These are phyloP conservation scores for Halcyon leucocephala DNA, from an alignment of 2,797 vertebrate species.

Conservation along the genomic window DNA sequence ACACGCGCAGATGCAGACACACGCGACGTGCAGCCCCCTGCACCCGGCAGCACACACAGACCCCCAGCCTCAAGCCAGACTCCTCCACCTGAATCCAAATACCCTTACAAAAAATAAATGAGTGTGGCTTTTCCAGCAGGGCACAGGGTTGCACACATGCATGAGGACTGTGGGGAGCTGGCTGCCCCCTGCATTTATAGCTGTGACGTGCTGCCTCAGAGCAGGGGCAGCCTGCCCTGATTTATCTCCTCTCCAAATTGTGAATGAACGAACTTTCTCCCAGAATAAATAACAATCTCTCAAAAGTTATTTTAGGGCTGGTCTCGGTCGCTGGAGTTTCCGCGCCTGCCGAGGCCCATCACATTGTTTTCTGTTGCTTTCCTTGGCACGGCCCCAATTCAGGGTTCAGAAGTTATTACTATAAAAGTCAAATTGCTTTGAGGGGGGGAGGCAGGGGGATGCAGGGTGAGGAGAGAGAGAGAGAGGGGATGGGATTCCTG, in stretches of 20 bases:
- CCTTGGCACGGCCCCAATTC: slow-evolving; percentile 59
- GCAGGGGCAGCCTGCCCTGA: neutral
- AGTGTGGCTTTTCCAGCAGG: neutral
- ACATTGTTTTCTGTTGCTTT: slow-evolving; percentile 73
- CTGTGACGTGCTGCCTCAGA: neutral
- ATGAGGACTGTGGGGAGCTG: accelerated
- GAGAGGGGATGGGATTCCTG: slow-evolving; percentile 45
- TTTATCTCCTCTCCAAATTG: slow-evolving; percentile 48
- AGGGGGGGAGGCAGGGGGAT: neutral
- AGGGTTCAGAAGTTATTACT: slow-evolving; percentile 72
- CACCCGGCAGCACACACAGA: accelerated
- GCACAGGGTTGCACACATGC: neutral
- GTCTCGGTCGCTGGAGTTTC: slow-evolving; percentile 61
- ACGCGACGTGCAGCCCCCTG: accelerated
- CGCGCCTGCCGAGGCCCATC: slow-evolving; percentile 62
- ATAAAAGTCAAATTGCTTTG: slow-evolving; percentile 73
- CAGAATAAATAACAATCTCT: slow-evolving; percentile 69
- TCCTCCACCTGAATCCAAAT: neutral
- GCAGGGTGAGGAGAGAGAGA: neutral
- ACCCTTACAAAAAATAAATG: neutral
- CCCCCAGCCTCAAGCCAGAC: neutral
- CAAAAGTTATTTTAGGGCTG: slow-evolving; percentile 67
- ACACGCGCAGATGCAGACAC: accelerated
- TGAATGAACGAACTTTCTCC: slow-evolving; percentile 71
- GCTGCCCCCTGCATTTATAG: neutral